These are phyloP conservation scores for Drosophila virilis DNA, from an alignment of 1,140 invertebrate genomes.

Conservation along the genomic window DNA sequence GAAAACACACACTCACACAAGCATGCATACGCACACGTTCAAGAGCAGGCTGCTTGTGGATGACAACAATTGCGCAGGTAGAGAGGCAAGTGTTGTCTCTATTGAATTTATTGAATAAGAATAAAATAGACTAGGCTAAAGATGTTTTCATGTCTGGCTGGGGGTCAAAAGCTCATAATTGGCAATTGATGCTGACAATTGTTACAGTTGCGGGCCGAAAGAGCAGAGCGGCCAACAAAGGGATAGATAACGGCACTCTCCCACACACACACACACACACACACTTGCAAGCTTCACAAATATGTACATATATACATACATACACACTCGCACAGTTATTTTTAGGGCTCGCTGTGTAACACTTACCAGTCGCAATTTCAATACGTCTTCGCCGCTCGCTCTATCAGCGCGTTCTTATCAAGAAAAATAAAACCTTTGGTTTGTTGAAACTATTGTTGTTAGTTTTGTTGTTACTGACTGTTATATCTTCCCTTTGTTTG, in stretches of 20 bases:
- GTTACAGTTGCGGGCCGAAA: conserved; percentile 28
- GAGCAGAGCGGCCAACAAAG: conserved; percentile 30
- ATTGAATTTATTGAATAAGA: conserved; percentile 39
- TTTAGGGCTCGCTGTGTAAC: conserved; percentile 17
- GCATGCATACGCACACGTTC: neutral
- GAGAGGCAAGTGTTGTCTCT: conserved; percentile 4
- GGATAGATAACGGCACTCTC: conserved; percentile 51
- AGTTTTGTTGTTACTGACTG: neutral
- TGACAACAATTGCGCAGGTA: conserved; percentile 22
- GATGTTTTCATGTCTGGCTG: conserved; percentile 18
- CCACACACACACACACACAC: conserved; percentile 19
- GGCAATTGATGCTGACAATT: conserved; percentile 61
- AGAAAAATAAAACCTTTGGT: conserved; percentile 10
- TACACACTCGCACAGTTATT: conserved; percentile 24
- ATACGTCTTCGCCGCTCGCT: conserved; percentile 1
- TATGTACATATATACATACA: conserved; percentile 5
- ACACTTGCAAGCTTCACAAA: neutral
- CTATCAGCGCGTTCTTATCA: conserved; percentile 26
- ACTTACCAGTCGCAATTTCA: conserved; percentile 43
- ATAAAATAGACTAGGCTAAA: conserved; percentile 17
- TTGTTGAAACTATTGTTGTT: conserved; percentile 6
- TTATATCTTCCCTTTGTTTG: neutral
- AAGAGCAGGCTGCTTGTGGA: neutral
- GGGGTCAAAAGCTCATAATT: conserved; percentile 72
- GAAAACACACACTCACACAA: conserved; percentile 13